Base-by-base conservation (phyloP, 2,797 vertebrate genomes). In the Myotis myotis region DNA sequence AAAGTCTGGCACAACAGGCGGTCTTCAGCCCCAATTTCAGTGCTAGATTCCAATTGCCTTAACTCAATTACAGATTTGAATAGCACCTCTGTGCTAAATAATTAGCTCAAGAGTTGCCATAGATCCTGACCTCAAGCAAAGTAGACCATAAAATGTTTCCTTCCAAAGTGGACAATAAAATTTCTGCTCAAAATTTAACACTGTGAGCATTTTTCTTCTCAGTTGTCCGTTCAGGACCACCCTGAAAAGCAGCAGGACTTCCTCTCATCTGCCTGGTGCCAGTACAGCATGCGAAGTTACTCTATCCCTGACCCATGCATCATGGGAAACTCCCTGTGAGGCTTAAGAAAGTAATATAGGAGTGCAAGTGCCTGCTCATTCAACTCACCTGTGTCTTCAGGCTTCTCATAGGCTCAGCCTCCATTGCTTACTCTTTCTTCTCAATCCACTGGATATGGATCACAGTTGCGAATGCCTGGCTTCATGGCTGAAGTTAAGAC, bases 161-260 rank as follows among this genome's bases (percentile, higher is more conserved):
- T 84, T 96, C 20, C 57, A 51, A 68, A 55, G 15, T 49, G 57
- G 28, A 36, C n/a, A 89, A 55, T 85, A 68, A 80, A 94, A 76
- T 88, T 44, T 66, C 60, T 44, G 28, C 72, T 79, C 71, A 51
- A 12, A 88, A 66, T 71, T 41, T 55, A 81, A 88, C 5, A 13
- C 3, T 71, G 19, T 66, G 38, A 84, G 72, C 36, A 49, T 30
- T 85, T 80, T 38, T 9, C 30, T 53, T 68, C 71, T 71, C 51
- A 22, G 1, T 5, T 64, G 7, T 84, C 84, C 80, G 10, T 47
- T 72, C n/a, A 44, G 8, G 71, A 25, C 25, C 12, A 15, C 41
- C 30, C n/a, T 55, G 36, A 76, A 81, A 79, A 64, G 22, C 49
- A 74, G 36, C 17, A 78, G 13, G 22, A 41, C 17, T 64, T 72